Conservation (phyloP, 2,888 invertebrate genomes). For the Cephus sareptanus region DNA sequence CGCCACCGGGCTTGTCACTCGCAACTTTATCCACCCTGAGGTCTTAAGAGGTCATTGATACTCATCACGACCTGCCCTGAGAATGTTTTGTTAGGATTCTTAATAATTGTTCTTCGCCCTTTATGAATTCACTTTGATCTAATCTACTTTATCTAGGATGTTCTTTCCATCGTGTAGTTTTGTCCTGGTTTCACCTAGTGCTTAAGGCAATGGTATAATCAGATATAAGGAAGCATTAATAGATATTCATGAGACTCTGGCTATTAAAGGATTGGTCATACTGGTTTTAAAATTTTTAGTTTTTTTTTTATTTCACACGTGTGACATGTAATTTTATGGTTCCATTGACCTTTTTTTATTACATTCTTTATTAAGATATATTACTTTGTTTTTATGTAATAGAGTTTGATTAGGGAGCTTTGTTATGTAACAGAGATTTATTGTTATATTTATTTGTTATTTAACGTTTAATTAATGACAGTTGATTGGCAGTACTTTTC, state of each 20-base stretch:
- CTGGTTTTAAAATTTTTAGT: not conserved
- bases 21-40: not conserved
- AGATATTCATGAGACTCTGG: not conserved
- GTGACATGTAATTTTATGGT: not conserved
- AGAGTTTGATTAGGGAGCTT: not conserved
- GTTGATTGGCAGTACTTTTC: not conserved
- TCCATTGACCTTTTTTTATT: not conserved
- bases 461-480: not conserved
- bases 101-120: not conserved
- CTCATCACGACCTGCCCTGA: no score
- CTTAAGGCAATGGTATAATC: not conserved
- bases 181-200: not conserved
- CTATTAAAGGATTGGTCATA: not conserved
- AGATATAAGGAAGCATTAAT: not conserved
- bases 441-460: not conserved
- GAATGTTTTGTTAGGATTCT: not conserved
- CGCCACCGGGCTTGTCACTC: constrained; percentile 5
- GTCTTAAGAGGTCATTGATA: no score
- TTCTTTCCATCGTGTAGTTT: not conserved
- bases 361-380: not conserved
- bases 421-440: not conserved
- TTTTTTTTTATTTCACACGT: not conserved
- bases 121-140: not conserved
- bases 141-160: not conserved
- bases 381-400: not conserved